These are phyloP conservation scores for Diceros bicornis DNA, from an alignment of 2,797 vertebrate species.

Conservation along the genomic window DNA sequence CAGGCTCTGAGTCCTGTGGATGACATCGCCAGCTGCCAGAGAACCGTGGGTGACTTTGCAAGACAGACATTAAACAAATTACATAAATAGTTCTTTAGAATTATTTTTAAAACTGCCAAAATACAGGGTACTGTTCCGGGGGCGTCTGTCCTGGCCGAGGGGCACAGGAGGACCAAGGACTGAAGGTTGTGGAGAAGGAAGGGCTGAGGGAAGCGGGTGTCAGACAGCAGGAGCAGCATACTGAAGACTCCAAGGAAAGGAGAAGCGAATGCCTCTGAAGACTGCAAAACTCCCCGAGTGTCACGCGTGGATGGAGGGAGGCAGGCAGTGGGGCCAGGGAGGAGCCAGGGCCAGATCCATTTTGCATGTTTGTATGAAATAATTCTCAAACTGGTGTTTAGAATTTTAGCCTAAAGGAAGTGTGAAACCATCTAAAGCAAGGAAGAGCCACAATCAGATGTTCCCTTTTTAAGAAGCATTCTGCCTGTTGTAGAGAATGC, in stretches of 20 bases:
- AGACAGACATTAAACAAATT: background rate
- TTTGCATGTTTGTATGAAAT: background rate
- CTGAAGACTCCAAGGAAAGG: background rate
- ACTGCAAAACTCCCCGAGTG: background rate
- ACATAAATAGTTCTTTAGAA: background rate
- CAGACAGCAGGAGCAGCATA: background rate
- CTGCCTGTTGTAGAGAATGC: background rate
- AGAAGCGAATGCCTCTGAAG: background rate
- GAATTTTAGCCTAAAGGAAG: conserved; percentile 26
- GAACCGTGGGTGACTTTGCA: background rate
- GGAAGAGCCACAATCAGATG: background rate
- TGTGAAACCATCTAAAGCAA: background rate
- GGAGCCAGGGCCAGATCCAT: background rate
- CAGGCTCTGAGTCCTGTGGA: background rate
- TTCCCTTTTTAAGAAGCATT: background rate
- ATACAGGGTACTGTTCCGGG: background rate
- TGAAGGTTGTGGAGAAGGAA: background rate
- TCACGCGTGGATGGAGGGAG: background rate
- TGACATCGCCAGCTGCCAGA: background rate
- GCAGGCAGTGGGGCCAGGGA: background rate
- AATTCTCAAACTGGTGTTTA: background rate
- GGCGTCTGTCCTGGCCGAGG: background rate
- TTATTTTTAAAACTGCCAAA: background rate
- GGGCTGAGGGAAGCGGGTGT: background rate
- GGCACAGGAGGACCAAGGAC: fast-evolving